These are phyloP conservation scores for Podilymbus podiceps DNA, from an alignment of 2,113 vertebrate genomes.

Conservation along the genomic window DNA sequence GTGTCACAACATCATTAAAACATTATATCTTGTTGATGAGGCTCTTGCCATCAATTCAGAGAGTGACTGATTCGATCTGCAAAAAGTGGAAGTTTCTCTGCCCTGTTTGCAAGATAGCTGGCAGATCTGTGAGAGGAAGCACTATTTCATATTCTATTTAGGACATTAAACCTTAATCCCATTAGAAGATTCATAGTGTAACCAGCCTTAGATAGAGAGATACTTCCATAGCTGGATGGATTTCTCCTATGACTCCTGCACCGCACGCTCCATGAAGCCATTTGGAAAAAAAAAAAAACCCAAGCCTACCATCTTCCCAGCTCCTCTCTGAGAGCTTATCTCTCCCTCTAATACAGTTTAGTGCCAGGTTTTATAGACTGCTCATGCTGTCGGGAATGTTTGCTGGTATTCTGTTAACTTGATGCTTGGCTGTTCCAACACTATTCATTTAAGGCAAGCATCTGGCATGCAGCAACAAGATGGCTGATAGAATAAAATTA, in stretches of 20 bases:
- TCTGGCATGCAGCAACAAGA: conserved; percentile 67
- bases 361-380: conserved; percentile 65
- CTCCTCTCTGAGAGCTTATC: conserved; percentile 41
- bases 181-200: conserved; percentile 56
- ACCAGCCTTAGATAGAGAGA: conserved; percentile 38
- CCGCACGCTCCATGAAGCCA: background rate
- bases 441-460: conserved; percentile 67
- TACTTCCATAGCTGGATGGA: conserved; percentile 19
- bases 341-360: conserved; percentile 45
- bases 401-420: conserved; percentile 69
- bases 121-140: conserved; percentile 50
- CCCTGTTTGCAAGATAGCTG: conserved; percentile 66
- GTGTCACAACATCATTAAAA: conserved; percentile 84
- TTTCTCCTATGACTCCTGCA: conserved; percentile 4
- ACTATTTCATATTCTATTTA: conserved; percentile 55
- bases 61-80: conserved; percentile 74
- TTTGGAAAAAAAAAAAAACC: background rate
- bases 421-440: conserved; percentile 59
- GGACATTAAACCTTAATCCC: conserved; percentile 60
- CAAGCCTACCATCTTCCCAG: background rate
- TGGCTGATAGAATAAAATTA: conserved; percentile 65
- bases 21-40: conserved; percentile 78
- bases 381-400: conserved; percentile 65
- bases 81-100: conserved; percentile 72
- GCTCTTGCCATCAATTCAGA: conserved; percentile 74